Conservation (phyloP, 53 echinoderm and acorn worm genomes). For the Patiria pectinifera region DNA sequence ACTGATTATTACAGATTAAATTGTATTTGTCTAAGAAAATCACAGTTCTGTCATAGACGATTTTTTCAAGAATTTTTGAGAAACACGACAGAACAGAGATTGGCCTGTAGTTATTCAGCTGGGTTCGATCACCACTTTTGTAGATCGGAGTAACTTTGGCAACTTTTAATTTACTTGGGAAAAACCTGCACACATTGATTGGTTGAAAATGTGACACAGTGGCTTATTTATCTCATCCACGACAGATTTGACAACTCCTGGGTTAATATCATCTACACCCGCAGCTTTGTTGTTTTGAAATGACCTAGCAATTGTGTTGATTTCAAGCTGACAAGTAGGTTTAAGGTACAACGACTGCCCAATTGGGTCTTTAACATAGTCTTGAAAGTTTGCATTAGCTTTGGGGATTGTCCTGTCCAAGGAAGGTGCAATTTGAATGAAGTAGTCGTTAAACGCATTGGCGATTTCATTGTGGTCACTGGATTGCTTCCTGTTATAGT, state of each 20-base stretch:
- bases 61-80: constrained; percentile 43
- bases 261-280: constrained; percentile 16
- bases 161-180: constrained; percentile 18
- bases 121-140: not conserved
- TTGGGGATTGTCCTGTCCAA: constrained; percentile 10
- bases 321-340: not conserved
- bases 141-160: constrained; percentile 34
- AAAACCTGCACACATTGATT: no score
- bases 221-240: constrained; percentile 2
- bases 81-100: constrained; percentile 25
- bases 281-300: constrained; percentile 51
- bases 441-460: not conserved
- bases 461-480: no score
- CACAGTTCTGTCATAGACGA: constrained; percentile 8
- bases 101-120: constrained; percentile 32
- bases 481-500: no score
- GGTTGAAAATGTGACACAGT: constrained; percentile 48
- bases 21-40: constrained; percentile 36
- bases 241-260: constrained; percentile 20
- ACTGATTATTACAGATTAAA: constrained; percentile 30
- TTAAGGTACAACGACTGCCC: not conserved
- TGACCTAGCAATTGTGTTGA: not conserved
- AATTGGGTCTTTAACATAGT: not conserved
- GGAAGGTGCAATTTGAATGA: not conserved
- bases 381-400: not conserved